A percentile compares a stretch with the other conserved stretches of the same genome.
Conservation (phyloP, 1,140 invertebrate genomes). For the Papilio xuthus region DNA sequence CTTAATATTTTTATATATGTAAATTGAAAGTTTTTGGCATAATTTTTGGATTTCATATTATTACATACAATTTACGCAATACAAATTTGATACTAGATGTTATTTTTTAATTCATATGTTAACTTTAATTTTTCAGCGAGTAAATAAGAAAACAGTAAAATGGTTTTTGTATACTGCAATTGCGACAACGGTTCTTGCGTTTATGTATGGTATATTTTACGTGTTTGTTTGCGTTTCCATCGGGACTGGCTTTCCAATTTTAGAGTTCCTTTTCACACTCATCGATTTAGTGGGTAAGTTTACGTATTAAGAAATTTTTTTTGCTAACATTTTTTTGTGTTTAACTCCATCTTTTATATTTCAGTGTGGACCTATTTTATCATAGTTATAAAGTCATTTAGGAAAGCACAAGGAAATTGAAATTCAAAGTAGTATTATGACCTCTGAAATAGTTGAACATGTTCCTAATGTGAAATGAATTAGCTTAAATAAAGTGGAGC, state of each 20-base stretch:
- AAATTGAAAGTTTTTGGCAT: too few species aligned
- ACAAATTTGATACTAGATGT: background rate
- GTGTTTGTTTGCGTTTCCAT: conserved; percentile 51
- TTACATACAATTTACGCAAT: too few species aligned
- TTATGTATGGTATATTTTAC: conserved; percentile 60
- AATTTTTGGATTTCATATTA: too few species aligned
- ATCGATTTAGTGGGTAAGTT: conserved; percentile 60
- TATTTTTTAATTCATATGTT: background rate
- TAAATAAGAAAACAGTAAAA: conserved; percentile 38
- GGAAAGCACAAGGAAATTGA: conserved; percentile 19
- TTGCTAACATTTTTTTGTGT: background rate
- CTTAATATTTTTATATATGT: too few species aligned
- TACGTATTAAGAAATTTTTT: background rate
- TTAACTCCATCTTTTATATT: conserved; percentile 43
- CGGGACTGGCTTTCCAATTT: conserved; percentile 58
- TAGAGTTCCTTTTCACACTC: conserved; percentile 58
- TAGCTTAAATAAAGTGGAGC: too few species aligned
- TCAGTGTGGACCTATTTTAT: conserved; percentile 59
- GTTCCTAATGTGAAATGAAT: background rate
- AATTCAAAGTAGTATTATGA: background rate
- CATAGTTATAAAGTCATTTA: conserved; percentile 49
- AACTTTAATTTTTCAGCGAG: conserved; percentile 51
- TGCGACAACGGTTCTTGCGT: conserved; percentile 51
- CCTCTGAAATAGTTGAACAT: background rate
- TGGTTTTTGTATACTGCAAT: conserved; percentile 51